Evolutionary conservation across 2,888 invertebrate species (phyloP).

Genomic region (Hydrotaea cyrtoneurina): DNA sequence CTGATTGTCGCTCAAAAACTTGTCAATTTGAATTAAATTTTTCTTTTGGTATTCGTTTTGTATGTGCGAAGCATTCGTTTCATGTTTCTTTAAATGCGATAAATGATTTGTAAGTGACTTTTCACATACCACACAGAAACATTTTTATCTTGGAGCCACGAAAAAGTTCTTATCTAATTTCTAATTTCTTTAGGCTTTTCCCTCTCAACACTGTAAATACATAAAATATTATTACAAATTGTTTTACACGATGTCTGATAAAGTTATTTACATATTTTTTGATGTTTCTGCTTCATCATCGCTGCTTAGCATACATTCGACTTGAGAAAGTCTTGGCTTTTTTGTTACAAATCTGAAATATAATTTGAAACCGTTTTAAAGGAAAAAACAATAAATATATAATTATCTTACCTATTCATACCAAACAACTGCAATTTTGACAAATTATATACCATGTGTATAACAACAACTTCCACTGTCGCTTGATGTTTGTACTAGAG

Average conservation of each 20-base stretch:
- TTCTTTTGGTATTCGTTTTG: constrained; percentile 22
- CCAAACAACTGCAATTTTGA: too few species aligned
- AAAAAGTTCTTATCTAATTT: background rate
- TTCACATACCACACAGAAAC: constrained; percentile 27
- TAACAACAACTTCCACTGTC: background rate
- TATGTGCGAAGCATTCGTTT: constrained; percentile 25
- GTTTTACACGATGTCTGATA: background rate
- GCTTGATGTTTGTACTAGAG: background rate
- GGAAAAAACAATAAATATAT: too few species aligned
- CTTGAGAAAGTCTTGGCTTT: background rate
- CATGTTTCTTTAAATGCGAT: constrained; percentile 15
- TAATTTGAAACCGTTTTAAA: too few species aligned
- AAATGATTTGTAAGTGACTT: constrained; percentile 27
- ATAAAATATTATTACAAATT: background rate
- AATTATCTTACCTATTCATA: too few species aligned
- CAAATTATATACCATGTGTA: background rate
- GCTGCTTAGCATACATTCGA: background rate
- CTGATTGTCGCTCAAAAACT: constrained; percentile 29
- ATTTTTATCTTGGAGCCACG: constrained; percentile 17
- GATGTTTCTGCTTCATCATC: background rate
- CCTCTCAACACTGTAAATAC: background rate
- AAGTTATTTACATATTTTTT: background rate
- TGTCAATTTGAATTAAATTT: constrained; percentile 36
- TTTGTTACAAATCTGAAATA: background rate
- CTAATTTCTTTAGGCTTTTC: background rate